A percentile compares a stretch with the other conserved stretches of the same genome.
These are phyloP conservation scores for Pollachius pollachius DNA, from an alignment of 2,113 vertebrate genomes.

Conservation along the genomic window DNA sequence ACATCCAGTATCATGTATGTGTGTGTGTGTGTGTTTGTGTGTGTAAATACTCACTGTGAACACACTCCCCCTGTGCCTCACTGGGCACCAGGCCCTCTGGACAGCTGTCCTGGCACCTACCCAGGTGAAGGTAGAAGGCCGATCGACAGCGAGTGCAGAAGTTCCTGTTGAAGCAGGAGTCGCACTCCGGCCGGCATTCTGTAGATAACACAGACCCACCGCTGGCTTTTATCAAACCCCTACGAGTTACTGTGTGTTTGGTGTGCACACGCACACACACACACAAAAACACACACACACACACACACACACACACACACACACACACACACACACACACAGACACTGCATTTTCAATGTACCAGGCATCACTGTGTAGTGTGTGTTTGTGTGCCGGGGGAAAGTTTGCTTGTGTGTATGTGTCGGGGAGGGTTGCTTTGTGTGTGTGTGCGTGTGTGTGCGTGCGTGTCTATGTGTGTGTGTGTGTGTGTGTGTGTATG, in stretches of 20 bases:
- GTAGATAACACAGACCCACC: conserved; percentile 67
- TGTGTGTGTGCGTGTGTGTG: no score
- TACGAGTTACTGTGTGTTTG: conserved; percentile 35
- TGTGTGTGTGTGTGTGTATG: no score
- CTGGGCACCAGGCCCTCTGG: conserved; percentile 87
- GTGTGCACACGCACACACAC: no score
- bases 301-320: background rate
- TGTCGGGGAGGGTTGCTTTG: no score
- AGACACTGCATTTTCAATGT: background rate
- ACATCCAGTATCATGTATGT: no score
- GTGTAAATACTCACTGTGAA: conserved; percentile 62
- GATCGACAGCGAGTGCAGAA: conserved; percentile 97
- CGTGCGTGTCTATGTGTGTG: no score
- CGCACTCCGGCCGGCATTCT: conserved; percentile 98
- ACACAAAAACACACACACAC: background rate
- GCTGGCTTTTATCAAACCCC: conserved; percentile 44
- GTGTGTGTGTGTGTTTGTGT: no score
- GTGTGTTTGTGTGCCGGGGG: background rate
- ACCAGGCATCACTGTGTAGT: conserved; percentile 22
- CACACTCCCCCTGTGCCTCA: conserved; percentile 90
- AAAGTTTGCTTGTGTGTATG: no score
- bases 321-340: conserved; percentile 1
- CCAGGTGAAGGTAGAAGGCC: conserved; percentile 91
- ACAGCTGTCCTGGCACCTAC: conserved; percentile 95
- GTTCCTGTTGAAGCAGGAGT: conserved; percentile 98